Conservation (phyloP, 35 echinoderm and acorn worm species). For the Lytechinus variegatus region DNA sequence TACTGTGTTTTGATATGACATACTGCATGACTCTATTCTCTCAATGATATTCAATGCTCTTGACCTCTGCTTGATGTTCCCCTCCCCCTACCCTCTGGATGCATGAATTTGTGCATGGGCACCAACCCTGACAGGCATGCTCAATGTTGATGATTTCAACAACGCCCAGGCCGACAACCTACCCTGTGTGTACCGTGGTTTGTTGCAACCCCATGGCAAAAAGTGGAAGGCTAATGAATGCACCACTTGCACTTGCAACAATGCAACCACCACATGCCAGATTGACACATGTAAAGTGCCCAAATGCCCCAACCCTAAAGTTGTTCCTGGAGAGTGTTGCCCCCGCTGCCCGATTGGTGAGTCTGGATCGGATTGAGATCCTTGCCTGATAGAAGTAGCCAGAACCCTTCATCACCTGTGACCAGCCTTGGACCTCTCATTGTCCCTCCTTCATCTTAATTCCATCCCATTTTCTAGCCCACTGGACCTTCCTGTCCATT, state of each 20-base stretch:
- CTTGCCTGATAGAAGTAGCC: neutral
- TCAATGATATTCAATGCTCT: neutral
- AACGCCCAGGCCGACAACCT: constrained; percentile 46
- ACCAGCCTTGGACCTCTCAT: neutral
- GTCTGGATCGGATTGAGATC: constrained; percentile 26
- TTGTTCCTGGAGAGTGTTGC: constrained; percentile 70
- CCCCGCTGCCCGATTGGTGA: constrained; percentile 69
- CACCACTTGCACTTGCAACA: constrained; percentile 65
- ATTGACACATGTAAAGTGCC: constrained; percentile 66
- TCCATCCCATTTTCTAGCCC: neutral
- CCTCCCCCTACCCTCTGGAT: neutral
- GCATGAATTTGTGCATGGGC: constrained; percentile 28
- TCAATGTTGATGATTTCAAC: constrained; percentile 45
- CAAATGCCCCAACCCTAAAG: constrained; percentile 61
- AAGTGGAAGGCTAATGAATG: constrained; percentile 67
- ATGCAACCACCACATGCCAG: constrained; percentile 69
- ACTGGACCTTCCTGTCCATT: neutral
- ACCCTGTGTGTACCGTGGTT: constrained; percentile 70
- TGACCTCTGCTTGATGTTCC: neutral
- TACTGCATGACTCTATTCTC: neutral
- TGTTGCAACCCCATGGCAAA: constrained; percentile 53
- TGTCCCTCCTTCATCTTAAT: neutral
- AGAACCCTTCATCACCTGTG: neutral
- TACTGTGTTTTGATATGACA: neutral
- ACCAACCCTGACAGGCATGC: constrained; percentile 42